These are phyloP conservation scores for Axinella damicornis DNA, from an alignment of 37 sponge, comb jelly and placozoan species.

Conservation along the genomic window DNA sequence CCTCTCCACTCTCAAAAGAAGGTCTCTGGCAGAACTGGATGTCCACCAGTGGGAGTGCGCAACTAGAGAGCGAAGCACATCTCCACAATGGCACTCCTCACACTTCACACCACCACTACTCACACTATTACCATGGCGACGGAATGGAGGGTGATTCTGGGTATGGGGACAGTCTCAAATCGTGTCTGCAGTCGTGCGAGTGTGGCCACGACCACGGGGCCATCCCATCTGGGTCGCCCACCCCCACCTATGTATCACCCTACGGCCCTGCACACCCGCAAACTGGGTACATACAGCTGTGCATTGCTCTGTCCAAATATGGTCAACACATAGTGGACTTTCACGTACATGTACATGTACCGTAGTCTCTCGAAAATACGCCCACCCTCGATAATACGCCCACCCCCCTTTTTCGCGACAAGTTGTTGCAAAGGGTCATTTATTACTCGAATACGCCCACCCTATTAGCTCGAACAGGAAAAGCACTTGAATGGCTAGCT, in stretches of 20 bases:
- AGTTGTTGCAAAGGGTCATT: too few relatives aligned
- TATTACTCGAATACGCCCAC: too few relatives aligned
- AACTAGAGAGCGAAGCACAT: constrained; percentile 37
- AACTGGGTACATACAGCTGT: neutral
- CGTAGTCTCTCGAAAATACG: too few relatives aligned
- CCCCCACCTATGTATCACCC: neutral
- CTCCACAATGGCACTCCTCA: neutral
- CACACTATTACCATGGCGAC: neutral
- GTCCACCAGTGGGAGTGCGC: constrained; percentile 45
- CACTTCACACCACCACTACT: constrained; percentile 11
- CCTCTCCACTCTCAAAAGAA: constrained; percentile 29
- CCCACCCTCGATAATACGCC: too few relatives aligned
- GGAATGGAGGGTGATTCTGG: constrained; percentile 7
- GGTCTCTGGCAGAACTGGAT: constrained; percentile 72
- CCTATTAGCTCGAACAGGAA: too few relatives aligned
- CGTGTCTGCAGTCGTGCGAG: constrained; percentile 5
- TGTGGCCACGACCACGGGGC: constrained; percentile 1
- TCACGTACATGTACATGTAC: too few relatives aligned
- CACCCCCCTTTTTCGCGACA: too few relatives aligned
- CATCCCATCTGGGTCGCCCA: neutral
- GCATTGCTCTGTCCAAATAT: neutral
- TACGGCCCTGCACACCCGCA: neutral
- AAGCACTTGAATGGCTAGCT: too few relatives aligned
- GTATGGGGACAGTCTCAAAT: constrained; percentile 1
- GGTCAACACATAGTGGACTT: too few relatives aligned